Conservation (phyloP, 2,888 invertebrate genomes). For the Labia minor region DNA sequence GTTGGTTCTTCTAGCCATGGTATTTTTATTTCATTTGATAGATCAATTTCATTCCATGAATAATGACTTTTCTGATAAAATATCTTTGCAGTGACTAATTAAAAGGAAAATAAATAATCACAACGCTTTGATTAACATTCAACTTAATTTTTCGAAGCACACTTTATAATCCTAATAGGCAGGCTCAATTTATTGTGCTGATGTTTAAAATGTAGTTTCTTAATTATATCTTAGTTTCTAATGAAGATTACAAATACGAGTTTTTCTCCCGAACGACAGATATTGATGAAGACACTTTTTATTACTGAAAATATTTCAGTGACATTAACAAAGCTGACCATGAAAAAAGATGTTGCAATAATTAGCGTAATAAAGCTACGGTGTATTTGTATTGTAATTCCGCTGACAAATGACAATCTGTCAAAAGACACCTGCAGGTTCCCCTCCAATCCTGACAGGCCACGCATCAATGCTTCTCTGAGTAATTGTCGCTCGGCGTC, state of each 20-base stretch:
- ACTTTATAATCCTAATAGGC: not conserved
- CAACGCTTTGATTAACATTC: not conserved
- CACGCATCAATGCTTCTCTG: slow-evolving; percentile 22
- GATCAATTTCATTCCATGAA: not conserved
- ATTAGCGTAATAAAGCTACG: slow-evolving; percentile 23
- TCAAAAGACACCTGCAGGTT: slow-evolving; percentile 20
- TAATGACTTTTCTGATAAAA: not conserved
- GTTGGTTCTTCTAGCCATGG: too few relatives aligned
- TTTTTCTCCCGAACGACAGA: not conserved
- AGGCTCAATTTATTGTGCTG: slow-evolving; percentile 4
- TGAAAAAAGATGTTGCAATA: slow-evolving; percentile 20
- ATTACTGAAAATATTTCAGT: not conserved
- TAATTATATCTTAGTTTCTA: not conserved
- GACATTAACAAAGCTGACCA: not conserved
- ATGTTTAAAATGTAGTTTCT: not conserved
- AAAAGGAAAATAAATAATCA: not conserved
- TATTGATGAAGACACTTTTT: slow-evolving; percentile 3
- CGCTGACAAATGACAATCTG: slow-evolving; percentile 23
- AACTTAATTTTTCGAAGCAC: not conserved
- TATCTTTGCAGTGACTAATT: not conserved
- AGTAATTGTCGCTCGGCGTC: slow-evolving; percentile 21
- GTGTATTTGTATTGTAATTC: slow-evolving; percentile 13
- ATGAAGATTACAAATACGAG: slow-evolving; percentile 1
- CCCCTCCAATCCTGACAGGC: slow-evolving; percentile 22
- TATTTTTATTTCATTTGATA: not conserved